These are phyloP conservation scores for Ardeotis arabs DNA, from an alignment of 2,113 vertebrate species.

Conservation along the genomic window DNA sequence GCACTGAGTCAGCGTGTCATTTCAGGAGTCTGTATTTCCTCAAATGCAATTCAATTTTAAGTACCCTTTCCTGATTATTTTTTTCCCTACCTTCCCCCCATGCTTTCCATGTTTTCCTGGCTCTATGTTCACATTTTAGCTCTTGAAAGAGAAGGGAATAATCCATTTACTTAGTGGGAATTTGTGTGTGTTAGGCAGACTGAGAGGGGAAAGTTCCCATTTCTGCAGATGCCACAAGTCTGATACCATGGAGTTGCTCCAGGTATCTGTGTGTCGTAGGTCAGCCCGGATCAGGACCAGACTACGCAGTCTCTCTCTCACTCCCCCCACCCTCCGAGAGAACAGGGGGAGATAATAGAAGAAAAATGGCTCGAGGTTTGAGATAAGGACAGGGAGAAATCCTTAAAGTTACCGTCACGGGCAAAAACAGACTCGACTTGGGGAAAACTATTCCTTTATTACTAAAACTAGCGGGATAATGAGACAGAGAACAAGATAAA, in stretches of 20 bases:
- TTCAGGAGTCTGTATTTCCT: background rate
- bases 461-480: no score
- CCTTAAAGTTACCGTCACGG: no score
- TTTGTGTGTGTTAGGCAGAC: background rate
- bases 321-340: no score
- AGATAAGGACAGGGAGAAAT: no score
- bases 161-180: slow-evolving; percentile 7
- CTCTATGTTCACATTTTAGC: background rate
- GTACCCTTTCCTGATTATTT: background rate
- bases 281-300: no score
- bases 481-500: no score
- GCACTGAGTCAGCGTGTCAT: background rate
- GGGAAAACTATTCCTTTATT: no score
- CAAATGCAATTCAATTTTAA: background rate
- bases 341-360: no score
- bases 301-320: no score
- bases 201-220: background rate
- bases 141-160: background rate
- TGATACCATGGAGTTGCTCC: background rate
- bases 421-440: no score
- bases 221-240: background rate
- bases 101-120: background rate
- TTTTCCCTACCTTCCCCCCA: background rate
- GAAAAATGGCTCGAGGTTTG: no score
- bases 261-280: background rate